phyloP scores from a whole-genome alignment of 2,113 vertebrate genomes.

The Dromiciops gliroides region DNA sequence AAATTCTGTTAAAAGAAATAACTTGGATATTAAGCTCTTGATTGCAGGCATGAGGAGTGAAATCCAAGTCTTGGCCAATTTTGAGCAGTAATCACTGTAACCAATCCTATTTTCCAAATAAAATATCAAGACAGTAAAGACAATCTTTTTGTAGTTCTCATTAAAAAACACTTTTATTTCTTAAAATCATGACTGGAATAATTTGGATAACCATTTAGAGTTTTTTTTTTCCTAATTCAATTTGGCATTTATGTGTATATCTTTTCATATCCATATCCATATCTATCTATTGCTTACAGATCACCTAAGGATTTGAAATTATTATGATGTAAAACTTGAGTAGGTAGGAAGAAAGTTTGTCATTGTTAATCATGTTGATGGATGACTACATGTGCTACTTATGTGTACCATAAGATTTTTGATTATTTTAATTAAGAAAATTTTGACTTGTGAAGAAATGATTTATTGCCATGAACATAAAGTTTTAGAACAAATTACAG shows the following conservation, averaged over 20 bases:
- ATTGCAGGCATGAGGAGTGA: neutral
- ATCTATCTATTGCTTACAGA: neutral
- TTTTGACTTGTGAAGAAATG: conserved; percentile 17
- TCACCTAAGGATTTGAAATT: conserved; percentile 29
- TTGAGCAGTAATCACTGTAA: neutral
- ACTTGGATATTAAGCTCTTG: neutral
- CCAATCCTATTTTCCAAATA: neutral
- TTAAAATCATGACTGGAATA: neutral
- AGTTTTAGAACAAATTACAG: conserved; percentile 14
- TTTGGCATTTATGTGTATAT: neutral
- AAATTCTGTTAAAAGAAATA: neutral
- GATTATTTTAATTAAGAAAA: conserved; percentile 30
- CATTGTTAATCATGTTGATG: neutral
- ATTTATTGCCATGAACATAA: neutral
- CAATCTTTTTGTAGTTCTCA: neutral
- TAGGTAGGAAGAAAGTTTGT: conserved; percentile 20
- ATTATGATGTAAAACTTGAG: neutral
- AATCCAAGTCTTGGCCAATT: neutral
- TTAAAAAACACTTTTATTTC: neutral
- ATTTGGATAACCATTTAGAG: neutral
- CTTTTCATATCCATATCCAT: neutral
- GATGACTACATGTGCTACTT: neutral
- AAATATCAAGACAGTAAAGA: neutral
- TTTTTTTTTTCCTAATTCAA: neutral
- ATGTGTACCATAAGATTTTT: neutral